Conservation (phyloP, 2,797 vertebrate genomes). For the Enteromius argenteus region DNA sequence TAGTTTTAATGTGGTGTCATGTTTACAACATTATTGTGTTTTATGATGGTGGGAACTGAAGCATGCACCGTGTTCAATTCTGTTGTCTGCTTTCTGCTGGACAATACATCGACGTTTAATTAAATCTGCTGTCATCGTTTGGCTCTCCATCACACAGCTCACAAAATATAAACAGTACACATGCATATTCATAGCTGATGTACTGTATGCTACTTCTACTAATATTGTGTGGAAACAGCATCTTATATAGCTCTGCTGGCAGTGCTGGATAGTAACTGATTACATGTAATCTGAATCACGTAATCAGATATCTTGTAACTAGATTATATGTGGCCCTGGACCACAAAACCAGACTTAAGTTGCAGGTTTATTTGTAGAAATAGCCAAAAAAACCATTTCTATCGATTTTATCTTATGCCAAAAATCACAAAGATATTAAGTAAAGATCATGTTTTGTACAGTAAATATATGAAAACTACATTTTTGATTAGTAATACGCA, state of each 20-base stretch:
- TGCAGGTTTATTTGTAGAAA: too few relatives aligned
- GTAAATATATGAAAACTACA: too few relatives aligned
- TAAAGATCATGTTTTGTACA: too few relatives aligned
- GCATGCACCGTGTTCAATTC: not conserved
- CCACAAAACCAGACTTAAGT: too few relatives aligned
- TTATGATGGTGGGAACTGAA: slow-evolving; percentile 11
- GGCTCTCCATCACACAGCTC: slow-evolving; percentile 2
- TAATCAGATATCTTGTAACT: not conserved
- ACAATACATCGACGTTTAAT: slow-evolving; percentile 22
- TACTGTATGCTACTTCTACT: not conserved
- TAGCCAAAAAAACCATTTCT: too few relatives aligned
- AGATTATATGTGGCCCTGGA: not conserved
- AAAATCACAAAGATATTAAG: too few relatives aligned
- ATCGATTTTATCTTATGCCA: too few relatives aligned
- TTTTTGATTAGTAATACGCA: too few relatives aligned
- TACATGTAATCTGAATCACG: not conserved
- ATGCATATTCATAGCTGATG: not conserved
- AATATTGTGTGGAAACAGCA: not conserved
- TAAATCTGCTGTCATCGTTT: not conserved
- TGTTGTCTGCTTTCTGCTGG: slow-evolving; percentile 1
- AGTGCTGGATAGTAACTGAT: not conserved
- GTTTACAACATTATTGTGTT: slow-evolving; percentile 16
- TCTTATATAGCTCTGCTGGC: not conserved
- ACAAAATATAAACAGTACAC: not conserved
- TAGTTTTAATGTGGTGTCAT: slow-evolving; percentile 24